phyloP scores from a whole-genome alignment of 2,113 vertebrate species.

The Rhinolophus sinicus region DNA sequence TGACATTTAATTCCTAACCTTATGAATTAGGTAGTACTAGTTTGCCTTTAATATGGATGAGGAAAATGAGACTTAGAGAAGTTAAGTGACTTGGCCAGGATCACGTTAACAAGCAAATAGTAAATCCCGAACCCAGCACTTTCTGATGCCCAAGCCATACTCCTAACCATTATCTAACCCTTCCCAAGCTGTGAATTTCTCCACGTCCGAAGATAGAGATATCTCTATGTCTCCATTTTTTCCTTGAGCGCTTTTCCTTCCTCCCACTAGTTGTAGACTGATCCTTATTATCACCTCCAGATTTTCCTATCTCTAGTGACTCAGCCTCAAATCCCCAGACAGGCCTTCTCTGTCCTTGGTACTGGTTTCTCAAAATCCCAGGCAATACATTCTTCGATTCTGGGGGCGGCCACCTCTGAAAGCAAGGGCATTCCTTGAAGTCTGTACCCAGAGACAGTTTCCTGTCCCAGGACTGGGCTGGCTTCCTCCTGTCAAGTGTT shows the following conservation, averaged over 20 bases:
- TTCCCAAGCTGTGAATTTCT: neutral
- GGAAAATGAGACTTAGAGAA: neutral
- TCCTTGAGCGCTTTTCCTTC: neutral
- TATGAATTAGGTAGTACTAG: neutral
- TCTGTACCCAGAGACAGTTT: constrained; percentile 72
- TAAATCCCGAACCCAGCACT: neutral
- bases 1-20: neutral
- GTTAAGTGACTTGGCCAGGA: neutral
- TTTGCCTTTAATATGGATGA: neutral
- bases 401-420: constrained; percentile 34
- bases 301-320: constrained; percentile 49
- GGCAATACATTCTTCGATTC: constrained; percentile 15
- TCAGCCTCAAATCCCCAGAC: constrained; percentile 58
- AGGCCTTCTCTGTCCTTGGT: constrained; percentile 87
- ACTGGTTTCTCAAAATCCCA: constrained; percentile 70
- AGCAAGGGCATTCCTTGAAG: constrained; percentile 81
- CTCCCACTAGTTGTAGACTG: neutral
- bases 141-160: neutral
- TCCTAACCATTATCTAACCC: neutral
- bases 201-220: neutral
- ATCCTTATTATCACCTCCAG: constrained; percentile 17
- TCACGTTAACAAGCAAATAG: neutral
- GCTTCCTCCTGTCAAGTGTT: constrained; percentile 74
- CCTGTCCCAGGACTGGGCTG: constrained; percentile 54
- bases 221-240: neutral